These are phyloP conservation scores for Pocillopora meandrina DNA, from an alignment of 92 coral and sea anemone genomes.

Conservation along the genomic window DNA sequence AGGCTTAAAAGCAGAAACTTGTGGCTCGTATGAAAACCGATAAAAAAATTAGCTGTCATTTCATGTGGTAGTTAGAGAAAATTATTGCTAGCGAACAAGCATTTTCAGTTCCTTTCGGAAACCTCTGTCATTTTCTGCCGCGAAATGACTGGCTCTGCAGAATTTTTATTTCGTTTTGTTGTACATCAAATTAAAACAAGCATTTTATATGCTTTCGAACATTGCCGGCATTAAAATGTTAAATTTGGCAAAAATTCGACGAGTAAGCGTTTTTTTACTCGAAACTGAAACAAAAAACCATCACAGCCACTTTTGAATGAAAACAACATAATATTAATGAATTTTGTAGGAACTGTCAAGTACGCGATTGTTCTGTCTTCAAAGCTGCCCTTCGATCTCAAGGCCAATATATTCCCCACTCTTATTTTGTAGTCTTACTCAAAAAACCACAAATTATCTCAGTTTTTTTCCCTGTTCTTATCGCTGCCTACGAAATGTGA, in stretches of 20 bases:
- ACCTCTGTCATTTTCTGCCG: too few relatives aligned
- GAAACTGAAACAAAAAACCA: conserved; percentile 36
- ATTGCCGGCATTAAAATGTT: conserved; percentile 13
- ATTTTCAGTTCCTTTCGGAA: neutral
- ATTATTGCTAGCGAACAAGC: neutral
- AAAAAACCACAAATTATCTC: neutral
- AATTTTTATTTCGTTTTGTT: neutral
- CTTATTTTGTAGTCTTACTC: neutral
- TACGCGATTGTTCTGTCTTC: conserved; percentile 20
- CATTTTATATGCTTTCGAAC: neutral
- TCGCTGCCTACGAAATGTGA: neutral
- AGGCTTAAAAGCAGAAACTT: neutral
- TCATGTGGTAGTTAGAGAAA: neutral
- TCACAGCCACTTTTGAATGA: conserved; percentile 43
- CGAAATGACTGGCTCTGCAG: neutral
- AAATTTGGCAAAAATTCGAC: conserved; percentile 1
- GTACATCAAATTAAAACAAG: neutral
- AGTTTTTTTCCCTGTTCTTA: neutral
- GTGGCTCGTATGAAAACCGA: neutral
- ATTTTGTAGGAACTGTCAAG: conserved; percentile 24
- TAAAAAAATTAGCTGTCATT: neutral
- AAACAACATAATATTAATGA: conserved; percentile 33
- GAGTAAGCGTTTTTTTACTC: neutral
- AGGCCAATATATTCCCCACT: neutral
- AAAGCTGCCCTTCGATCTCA: neutral